Percentiles rank a stretch among this genome's conserved stretches.
These are phyloP conservation scores for Neuroterus valhalla DNA, from an alignment of 1,140 invertebrate genomes.

Conservation along the genomic window DNA sequence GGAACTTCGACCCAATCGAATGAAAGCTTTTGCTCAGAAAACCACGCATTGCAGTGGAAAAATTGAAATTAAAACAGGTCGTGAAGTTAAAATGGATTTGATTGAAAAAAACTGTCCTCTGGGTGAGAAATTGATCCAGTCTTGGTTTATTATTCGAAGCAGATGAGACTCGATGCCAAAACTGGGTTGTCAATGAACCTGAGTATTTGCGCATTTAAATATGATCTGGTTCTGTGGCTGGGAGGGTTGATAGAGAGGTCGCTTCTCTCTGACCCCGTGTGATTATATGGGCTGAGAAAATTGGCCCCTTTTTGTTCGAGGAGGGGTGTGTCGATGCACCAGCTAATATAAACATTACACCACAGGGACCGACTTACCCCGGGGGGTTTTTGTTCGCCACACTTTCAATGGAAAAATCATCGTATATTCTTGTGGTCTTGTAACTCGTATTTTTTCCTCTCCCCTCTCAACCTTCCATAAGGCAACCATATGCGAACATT, in stretches of 20 bases:
- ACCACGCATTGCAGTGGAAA: no score
- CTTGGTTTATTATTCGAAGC: not conserved
- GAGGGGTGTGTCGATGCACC: slow-evolving; percentile 53
- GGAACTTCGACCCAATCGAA: no score
- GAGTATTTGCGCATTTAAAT: slow-evolving; percentile 24
- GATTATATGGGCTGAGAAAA: slow-evolving; percentile 65
- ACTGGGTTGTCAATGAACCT: not conserved
- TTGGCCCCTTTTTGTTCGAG: slow-evolving; percentile 53
- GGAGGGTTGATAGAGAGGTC: slow-evolving; percentile 48
- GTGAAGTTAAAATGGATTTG: no score
- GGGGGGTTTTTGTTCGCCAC: slow-evolving; percentile 49
- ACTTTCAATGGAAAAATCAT: slow-evolving; percentile 61
- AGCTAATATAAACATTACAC: slow-evolving; percentile 71
- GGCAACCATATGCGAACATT: slow-evolving; percentile 54
- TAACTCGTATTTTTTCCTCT: slow-evolving; percentile 19
- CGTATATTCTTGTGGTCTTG: slow-evolving; percentile 53
- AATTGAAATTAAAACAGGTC: no score
- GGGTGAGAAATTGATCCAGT: not conserved
- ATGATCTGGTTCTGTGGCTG: not conserved
- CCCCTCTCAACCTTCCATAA: slow-evolving; percentile 10
- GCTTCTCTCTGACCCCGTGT: slow-evolving; percentile 62
- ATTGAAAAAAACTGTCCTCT: not conserved
- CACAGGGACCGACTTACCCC: slow-evolving; percentile 50
- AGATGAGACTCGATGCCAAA: not conserved
- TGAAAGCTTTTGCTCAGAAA: no score